A percentile compares a stretch with the other conserved stretches of the same genome.
These are phyloP conservation scores for Heteronetta atricapilla DNA, from an alignment of 2,113 vertebrate species.

Conservation along the genomic window DNA sequence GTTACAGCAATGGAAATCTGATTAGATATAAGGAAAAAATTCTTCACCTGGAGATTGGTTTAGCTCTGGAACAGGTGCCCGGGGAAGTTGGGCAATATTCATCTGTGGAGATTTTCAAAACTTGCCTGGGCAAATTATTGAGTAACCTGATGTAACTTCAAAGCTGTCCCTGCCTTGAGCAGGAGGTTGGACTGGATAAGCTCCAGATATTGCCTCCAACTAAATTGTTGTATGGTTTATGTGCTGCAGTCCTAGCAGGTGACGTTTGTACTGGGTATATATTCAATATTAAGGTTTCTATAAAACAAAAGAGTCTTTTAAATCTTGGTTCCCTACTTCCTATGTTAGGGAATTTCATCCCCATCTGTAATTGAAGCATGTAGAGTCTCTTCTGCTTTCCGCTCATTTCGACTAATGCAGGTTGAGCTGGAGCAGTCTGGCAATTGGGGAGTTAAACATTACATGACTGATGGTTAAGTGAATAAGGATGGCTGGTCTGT, in stretches of 20 bases:
- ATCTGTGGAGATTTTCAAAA: not conserved
- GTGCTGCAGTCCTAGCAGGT: not conserved
- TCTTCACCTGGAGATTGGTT: not conserved
- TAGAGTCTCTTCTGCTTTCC: not conserved
- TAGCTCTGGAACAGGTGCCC: not conserved
- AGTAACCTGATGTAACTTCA: not conserved
- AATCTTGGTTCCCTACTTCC: not conserved
- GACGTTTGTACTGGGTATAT: not conserved
- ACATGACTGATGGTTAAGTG: not conserved
- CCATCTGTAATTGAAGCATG: not conserved
- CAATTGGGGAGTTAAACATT: not conserved
- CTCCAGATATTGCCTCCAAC: not conserved
- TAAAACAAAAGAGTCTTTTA: not conserved
- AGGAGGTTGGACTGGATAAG: not conserved
- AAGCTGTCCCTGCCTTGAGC: not conserved
- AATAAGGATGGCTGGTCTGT: not conserved
- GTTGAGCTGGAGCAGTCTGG: not conserved
- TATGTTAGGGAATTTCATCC: not conserved
- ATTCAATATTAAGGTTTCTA: not conserved
- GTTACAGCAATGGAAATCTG: not conserved
- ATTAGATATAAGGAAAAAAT: not conserved
- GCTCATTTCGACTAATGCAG: not conserved
- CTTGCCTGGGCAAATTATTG: not conserved
- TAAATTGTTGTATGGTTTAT: not conserved
- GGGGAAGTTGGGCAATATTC: not conserved